Percentiles rank a stretch among this genome's conserved stretches.
Evolutionary conservation across 2,888 invertebrate genomes (phyloP).

Genomic region (Helicoverpa assulta): DNA sequence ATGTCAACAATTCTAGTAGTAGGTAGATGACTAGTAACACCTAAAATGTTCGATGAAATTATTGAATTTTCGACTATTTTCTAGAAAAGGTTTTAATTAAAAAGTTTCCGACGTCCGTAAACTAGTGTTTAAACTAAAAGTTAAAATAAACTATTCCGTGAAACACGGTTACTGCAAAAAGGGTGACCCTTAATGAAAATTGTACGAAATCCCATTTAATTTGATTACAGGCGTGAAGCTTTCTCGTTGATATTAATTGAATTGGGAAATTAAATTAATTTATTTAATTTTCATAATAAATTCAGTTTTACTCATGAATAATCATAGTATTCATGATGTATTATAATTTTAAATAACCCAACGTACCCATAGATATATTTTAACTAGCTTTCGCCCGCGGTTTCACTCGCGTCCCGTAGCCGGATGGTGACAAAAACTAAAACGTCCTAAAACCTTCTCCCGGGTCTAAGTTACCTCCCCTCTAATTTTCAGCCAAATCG

Average conservation of each 20-base stretch:
- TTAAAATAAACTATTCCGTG: background rate
- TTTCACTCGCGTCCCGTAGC: no score
- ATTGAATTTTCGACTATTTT: background rate
- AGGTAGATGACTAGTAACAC: no score
- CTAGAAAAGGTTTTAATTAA: background rate
- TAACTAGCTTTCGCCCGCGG: no score
- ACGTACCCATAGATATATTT: no score
- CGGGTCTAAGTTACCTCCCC: no score
- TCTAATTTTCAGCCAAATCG: no score
- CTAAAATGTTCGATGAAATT: background rate
- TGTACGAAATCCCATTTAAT: slow-evolving; percentile 10
- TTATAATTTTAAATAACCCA: no score
- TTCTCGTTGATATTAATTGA: slow-evolving; percentile 7
- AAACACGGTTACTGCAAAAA: background rate
- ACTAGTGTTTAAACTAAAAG: background rate
- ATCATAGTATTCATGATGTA: background rate
- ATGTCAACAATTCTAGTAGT: no score
- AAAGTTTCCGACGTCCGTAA: background rate
- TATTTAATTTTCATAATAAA: slow-evolving; percentile 9
- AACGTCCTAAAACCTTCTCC: no score
- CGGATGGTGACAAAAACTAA: no score
- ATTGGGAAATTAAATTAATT: slow-evolving; percentile 2
- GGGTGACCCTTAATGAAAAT: background rate
- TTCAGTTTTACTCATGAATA: slow-evolving; percentile 15
- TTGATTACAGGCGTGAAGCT: background rate